Percentiles rank a stretch among this genome's conserved stretches.
These are phyloP conservation scores for Drosophila quadrilineata DNA, from an alignment of 1,140 invertebrate species.

Conservation along the genomic window DNA sequence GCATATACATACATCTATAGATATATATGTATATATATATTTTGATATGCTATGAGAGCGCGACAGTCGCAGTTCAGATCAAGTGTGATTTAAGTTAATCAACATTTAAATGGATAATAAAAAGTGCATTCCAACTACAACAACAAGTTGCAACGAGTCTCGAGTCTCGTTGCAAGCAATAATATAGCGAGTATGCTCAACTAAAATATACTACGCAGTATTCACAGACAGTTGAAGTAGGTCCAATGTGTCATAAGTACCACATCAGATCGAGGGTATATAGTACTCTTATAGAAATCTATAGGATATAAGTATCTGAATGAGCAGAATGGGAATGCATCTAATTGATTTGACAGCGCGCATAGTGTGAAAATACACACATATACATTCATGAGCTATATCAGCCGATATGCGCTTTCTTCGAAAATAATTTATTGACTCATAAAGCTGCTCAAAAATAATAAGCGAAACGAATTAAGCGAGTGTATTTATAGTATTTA, in stretches of 20 bases:
- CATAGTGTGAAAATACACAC: constrained; percentile 4
- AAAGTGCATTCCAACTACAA: constrained; percentile 46
- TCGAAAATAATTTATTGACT: constrained; percentile 70
- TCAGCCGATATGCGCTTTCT: constrained; percentile 30
- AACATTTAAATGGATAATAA: constrained; percentile 77
- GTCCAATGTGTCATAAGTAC: too few relatives aligned
- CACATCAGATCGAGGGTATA: too few relatives aligned
- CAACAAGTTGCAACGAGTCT: constrained; percentile 26
- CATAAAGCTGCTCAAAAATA: constrained; percentile 61
- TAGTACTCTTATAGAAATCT: too few relatives aligned
- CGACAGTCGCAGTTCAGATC: constrained; percentile 1
- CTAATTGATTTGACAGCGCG: constrained; percentile 44
- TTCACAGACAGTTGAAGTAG: too few relatives aligned
- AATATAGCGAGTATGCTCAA: constrained; percentile 39
- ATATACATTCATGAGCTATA: constrained; percentile 4
- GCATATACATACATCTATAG: constrained; percentile 26
- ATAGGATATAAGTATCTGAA: neutral
- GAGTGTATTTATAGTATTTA: neutral
- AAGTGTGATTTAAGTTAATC: constrained; percentile 72
- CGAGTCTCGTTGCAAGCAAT: constrained; percentile 49
- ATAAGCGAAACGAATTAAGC: constrained; percentile 58
- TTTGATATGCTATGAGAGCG: neutral
- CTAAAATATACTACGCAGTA: too few relatives aligned
- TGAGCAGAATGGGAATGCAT: constrained; percentile 6
- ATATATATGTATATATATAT: neutral